Evolutionary conservation across 2,797 vertebrate species (phyloP).

Genomic region (Myotis pilosus): DNA sequence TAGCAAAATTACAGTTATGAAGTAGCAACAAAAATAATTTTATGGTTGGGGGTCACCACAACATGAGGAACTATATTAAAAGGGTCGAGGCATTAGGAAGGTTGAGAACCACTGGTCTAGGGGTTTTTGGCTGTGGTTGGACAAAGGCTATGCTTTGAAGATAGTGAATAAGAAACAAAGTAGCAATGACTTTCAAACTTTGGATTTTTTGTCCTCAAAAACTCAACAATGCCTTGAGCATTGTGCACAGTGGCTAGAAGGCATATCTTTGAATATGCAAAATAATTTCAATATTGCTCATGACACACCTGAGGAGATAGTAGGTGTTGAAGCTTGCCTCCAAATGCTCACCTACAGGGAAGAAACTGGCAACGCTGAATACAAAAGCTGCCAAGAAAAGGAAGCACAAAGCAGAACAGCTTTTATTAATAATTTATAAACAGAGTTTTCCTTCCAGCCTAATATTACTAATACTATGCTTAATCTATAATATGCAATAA

Average conservation of each 20-base stretch:
- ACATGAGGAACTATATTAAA: too few species aligned
- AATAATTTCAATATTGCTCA: slow-evolving; percentile 62
- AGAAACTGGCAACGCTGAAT: slow-evolving; percentile 52
- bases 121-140: background rate
- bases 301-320: background rate
- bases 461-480: slow-evolving; percentile 12
- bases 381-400: slow-evolving; percentile 58
- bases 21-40: too few species aligned
- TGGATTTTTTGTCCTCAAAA: background rate
- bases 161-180: slow-evolving; percentile 4
- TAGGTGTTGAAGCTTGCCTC: background rate
- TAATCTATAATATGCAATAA: slow-evolving; percentile 34
- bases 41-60: too few species aligned
- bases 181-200: slow-evolving; percentile 49
- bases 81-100: too few species aligned
- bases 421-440: slow-evolving; percentile 42
- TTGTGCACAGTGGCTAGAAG: background rate
- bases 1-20: too few species aligned
- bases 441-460: slow-evolving; percentile 37
- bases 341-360: slow-evolving; percentile 51
- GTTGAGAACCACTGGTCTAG: background rate
- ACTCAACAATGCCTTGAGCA: slow-evolving; percentile 43
- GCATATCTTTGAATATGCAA: slow-evolving; percentile 57
- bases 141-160: background rate
- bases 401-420: slow-evolving; percentile 6